Evolutionary conservation across 2,888 invertebrate species (phyloP), one percentile per base, ranked within the genome.

Genomic region (Ennomos erosarius): DNA sequence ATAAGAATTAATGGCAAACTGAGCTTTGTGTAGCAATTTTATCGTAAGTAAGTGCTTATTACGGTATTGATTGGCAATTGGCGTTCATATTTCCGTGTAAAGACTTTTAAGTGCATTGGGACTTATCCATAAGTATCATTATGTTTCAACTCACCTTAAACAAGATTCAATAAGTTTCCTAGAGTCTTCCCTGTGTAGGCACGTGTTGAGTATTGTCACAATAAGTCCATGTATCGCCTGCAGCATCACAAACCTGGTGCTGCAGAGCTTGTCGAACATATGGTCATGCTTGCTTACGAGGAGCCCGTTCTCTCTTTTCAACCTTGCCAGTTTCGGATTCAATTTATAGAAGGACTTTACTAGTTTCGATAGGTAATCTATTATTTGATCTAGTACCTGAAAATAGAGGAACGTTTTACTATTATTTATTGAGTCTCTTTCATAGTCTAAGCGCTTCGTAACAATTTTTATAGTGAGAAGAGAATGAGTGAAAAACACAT

Each of bases 361-460:
- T 77, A 93, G 72, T 68, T 89, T 91, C 46, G 92, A 85, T 76
- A 93, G 84, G 67, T 92, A 92, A 61, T 89, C 90, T 78, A 93
- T 88, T 70, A 94, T 89, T 82, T 92, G 90, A 82, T 94, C 93
- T 78, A 94, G 79, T 77, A 94, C 93, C 94, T 94, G 76, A 47
- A 92, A 91, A 65, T 62, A 36, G n/a, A 36, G 11, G 34, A 1
- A 37, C 26, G 3, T 26, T 26, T n/a, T n/a, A n/a, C n/a, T 26
- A 26, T 26, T 26, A 26, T 26, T 1, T 26, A n/a, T n/a, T n/a
- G n/a, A n/a, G n/a, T n/a, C n/a, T n/a, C n/a, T n/a, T n/a, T n/a
- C n/a, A n/a, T n/a, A n/a, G n/a, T n/a, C n/a, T n/a, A 26, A 26
- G 26, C 26, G 26, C 4, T 26, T 26, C 4, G 26, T 26, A 3